Evolutionary conservation across 2,113 vertebrate genomes (phyloP).

Genomic region (Entelurus aequoreus): DNA sequence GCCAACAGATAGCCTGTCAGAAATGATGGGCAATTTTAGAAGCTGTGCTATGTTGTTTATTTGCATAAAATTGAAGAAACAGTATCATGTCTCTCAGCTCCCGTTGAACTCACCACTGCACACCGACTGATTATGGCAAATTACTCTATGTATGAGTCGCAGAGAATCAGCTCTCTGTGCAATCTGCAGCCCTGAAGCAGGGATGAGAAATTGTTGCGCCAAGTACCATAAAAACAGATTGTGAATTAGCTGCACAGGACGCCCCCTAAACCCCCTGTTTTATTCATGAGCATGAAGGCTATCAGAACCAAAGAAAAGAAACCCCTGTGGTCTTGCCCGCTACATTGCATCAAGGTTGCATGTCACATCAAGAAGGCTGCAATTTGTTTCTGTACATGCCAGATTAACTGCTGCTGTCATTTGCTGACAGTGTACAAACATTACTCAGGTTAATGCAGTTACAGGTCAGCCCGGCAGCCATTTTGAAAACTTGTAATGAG

Average conservation of each 20-base stretch:
- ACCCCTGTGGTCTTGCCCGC: conserved; percentile 72
- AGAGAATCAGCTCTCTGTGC: conserved; percentile 61
- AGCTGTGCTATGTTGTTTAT: conserved; percentile 49
- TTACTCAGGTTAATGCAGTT: conserved; percentile 29
- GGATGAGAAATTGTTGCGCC: conserved; percentile 68
- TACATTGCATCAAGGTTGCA: conserved; percentile 74
- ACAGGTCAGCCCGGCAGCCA: conserved; percentile 19
- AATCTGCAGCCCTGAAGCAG: conserved; percentile 62
- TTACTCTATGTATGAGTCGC: conserved; percentile 59
- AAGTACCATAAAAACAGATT: conserved; percentile 76
- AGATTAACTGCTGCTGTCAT: conserved; percentile 61
- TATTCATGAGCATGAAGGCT: conserved; percentile 79
- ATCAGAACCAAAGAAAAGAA: conserved; percentile 64
- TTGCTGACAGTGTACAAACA: conserved; percentile 54
- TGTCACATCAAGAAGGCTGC: conserved; percentile 58
- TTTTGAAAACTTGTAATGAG: conserved; percentile 47
- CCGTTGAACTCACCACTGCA: conserved; percentile 56
- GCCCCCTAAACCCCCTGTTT: conserved; percentile 76
- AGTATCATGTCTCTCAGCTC: conserved; percentile 48
- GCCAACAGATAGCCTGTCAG: conserved; percentile 13
- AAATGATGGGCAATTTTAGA: conserved; percentile 46
- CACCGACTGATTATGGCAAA: conserved; percentile 68
- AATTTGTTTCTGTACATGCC: conserved; percentile 35
- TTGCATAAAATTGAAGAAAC: conserved; percentile 60
- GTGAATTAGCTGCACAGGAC: conserved; percentile 76